Evolutionary conservation across 2,113 vertebrate genomes (phyloP), one percentile per base, ranked within the genome.

Genomic region (Anarrhichthys ocellatus): DNA sequence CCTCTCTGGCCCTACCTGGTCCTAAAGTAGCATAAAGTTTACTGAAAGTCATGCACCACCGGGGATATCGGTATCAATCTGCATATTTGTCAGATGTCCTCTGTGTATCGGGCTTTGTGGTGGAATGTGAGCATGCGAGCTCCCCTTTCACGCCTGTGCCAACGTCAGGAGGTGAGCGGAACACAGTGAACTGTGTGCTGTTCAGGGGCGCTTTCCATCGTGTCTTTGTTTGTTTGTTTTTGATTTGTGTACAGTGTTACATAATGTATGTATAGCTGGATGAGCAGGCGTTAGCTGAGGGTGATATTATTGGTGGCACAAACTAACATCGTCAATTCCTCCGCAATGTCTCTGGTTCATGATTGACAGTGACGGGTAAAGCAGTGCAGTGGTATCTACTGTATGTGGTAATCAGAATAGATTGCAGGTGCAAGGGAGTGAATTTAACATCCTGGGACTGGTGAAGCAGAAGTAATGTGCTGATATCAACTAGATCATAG

Each of bases 1-100:
- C 58, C 76, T 50, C 77, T 76, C 22, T 72, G 80, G 73, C 54
- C 44, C 77, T 88, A 86, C 82, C 75, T 90, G 73, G 64, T 76
- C 78, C 71, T 48, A 44, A 73, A 85, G 77, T 52, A 84, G 54
- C 40, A 58, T 69, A 72, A 89, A 74, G 56, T 89, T 82, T 83
- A 87, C 83, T 86, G 50, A 82, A 80, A 86, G 80, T 90, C 82
- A 63, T 68, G 79, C 83, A 79, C 56, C 84, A 66, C 46, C 70
- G 84, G 81, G 80, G 67, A 83, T 91, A 89, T 92, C 85, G 6
- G 69, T 91, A 82, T 88, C 85, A 81, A 85, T 90, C 76, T 90
- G 88, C 86, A 81, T 83, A 80, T 81, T 89, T 86, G 73, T 80
- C 42, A 74, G 78, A 87, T 87, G 82, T 68, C 73, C 78, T 82